Conservation (phyloP, 2,113 vertebrate species). For the Scophthalmus maximus region DNA sequence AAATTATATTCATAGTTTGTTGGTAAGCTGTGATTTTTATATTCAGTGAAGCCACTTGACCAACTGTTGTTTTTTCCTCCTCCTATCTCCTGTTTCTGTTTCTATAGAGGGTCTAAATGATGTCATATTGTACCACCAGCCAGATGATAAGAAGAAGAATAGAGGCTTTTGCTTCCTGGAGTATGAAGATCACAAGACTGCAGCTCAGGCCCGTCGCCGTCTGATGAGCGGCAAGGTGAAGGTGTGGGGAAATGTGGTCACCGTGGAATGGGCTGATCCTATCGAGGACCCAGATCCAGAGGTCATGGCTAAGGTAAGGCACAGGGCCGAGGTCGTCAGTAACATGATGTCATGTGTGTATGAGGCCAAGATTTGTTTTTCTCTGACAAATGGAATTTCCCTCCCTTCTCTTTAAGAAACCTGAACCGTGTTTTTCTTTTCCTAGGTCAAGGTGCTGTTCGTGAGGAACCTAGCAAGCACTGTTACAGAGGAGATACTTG, state of each 20-base stretch:
- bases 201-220: conserved; percentile 96
- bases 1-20: neutral
- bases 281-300: conserved; percentile 99
- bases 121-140: conserved; percentile 99
- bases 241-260: conserved; percentile 99
- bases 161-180: conserved; percentile 98
- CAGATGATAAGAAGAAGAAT: conserved; percentile 99
- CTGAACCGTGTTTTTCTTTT: neutral
- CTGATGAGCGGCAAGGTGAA: conserved; percentile 99
- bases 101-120: conserved; percentile 97
- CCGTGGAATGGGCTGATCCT: conserved; percentile 98
- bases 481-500: conserved; percentile 97
- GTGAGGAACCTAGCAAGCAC: conserved; percentile 97
- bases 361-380: neutral
- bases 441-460: conserved; percentile 97
- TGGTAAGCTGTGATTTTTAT: neutral
- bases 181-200: conserved; percentile 99
- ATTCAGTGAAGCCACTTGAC: conserved; percentile 2
- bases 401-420: neutral
- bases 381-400: neutral
- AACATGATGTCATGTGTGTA: neutral
- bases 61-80: neutral
- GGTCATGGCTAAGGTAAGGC: conserved; percentile 98
- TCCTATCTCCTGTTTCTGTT: neutral
- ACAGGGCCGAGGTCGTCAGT: neutral